Evolutionary conservation across 2,888 invertebrate genomes (phyloP).

Genomic region (Teleiodes luculella): DNA sequence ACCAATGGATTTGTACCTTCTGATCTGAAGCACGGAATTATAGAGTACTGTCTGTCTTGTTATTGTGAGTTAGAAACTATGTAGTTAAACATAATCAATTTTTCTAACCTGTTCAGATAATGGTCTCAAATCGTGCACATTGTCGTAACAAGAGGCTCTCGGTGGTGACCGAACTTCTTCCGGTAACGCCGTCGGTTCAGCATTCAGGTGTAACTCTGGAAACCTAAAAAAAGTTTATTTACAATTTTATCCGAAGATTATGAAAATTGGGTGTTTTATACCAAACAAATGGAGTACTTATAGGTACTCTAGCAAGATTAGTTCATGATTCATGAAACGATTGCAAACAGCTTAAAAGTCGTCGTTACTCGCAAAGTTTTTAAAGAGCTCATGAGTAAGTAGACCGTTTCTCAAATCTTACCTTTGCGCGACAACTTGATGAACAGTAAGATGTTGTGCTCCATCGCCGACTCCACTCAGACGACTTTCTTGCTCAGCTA

Average conservation of each 20-base stretch:
- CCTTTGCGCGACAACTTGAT: slow-evolving; percentile 88
- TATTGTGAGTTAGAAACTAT: no score
- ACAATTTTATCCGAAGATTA: neutral
- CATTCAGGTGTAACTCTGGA: slow-evolving; percentile 84
- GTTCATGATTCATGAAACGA: no score
- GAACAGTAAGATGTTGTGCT: slow-evolving; percentile 83
- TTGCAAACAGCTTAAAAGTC: neutral
- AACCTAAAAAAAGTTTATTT: slow-evolving; percentile 58
- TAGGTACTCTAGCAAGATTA: no score
- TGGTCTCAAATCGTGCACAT: slow-evolving; percentile 82
- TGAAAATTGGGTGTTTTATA: no score
- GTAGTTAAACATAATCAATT: neutral
- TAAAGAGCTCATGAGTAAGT: no score
- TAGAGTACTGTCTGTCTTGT: no score
- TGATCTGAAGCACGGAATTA: no score
- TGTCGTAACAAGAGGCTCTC: slow-evolving; percentile 88
- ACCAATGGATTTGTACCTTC: no score
- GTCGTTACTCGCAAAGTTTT: no score
- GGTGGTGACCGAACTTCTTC: slow-evolving; percentile 69
- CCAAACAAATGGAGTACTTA: no score
- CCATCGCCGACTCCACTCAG: slow-evolving; percentile 75
- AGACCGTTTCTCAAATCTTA: no score
- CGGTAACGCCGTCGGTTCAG: slow-evolving; percentile 66
- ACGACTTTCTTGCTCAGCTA: slow-evolving; percentile 68
- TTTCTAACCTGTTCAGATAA: slow-evolving; percentile 65